A percentile compares a stretch with the other conserved stretches of the same genome.
phyloP scores from a whole-genome alignment of 2,797 vertebrate species.

The Aselliscus stoliczkanus region DNA sequence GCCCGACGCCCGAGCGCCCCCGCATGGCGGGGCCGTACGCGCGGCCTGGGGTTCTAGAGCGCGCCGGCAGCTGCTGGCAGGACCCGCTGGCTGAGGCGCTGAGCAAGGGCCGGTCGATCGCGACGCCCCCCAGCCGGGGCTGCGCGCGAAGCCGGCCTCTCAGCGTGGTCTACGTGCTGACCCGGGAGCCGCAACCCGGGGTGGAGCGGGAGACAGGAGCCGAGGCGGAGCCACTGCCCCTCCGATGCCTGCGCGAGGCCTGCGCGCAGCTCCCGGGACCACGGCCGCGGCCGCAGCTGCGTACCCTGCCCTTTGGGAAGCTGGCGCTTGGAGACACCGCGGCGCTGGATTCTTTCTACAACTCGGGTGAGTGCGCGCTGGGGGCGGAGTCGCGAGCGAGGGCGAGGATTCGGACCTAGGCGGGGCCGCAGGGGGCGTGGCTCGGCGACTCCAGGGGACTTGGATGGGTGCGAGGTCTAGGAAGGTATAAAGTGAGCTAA shows the following conservation, averaged over 20 bases:
- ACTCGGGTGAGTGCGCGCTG: constrained; percentile 87
- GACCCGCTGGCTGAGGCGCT: constrained; percentile 84
- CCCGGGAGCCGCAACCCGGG: constrained; percentile 74
- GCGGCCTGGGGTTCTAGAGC: constrained; percentile 61
- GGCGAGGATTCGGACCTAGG: background rate
- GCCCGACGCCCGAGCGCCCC: background rate
- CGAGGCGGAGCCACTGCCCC: constrained; percentile 81
- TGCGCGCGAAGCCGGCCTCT: constrained; percentile 80
- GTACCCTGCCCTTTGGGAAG: constrained; percentile 82
- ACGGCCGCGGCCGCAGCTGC: constrained; percentile 80
- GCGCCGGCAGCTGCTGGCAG: constrained; percentile 91
- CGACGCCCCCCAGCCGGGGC: constrained; percentile 70
- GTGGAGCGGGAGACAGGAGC: constrained; percentile 69
- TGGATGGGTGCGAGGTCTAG: background rate
- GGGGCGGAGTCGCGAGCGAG: background rate
- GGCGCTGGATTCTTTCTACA: constrained; percentile 90
- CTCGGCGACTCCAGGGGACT: too few relatives aligned
- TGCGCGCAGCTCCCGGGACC: constrained; percentile 78
- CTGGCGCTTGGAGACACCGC: constrained; percentile 84
- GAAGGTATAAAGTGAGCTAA: background rate
- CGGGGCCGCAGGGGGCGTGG: background rate
- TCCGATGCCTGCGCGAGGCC: constrained; percentile 87
- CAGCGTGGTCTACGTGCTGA: constrained; percentile 85
- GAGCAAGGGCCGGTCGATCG: constrained; percentile 64
- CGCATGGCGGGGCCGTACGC: constrained; percentile 38